A percentile compares a stretch with the other conserved stretches of the same genome.
phyloP scores from a whole-genome alignment of 2,797 vertebrate genomes.

The Chrosomus eos region DNA sequence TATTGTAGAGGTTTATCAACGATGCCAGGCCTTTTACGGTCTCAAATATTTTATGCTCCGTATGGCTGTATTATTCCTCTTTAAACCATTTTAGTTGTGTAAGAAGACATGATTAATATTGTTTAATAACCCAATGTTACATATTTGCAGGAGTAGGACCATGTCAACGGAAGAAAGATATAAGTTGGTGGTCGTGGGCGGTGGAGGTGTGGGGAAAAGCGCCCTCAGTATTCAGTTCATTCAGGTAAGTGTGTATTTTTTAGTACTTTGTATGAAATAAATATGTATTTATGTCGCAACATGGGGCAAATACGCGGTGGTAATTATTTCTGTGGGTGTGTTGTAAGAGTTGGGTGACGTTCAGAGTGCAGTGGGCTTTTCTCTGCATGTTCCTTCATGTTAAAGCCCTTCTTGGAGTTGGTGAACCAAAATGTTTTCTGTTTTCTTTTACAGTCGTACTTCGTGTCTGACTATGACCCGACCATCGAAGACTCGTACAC shows the following conservation, averaged over 20 bases:
- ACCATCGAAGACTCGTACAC: slow-evolving; percentile 94
- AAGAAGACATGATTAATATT: not conserved
- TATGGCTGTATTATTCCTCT: too few relatives aligned
- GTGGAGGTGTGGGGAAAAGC: slow-evolving; percentile 91
- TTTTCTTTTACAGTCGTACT: slow-evolving; percentile 83
- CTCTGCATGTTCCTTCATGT: slow-evolving; percentile 58
- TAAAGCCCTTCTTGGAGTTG: slow-evolving; percentile 27
- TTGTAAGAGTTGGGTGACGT: slow-evolving; percentile 30
- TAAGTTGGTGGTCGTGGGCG: slow-evolving; percentile 91
- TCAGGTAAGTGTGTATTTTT: slow-evolving; percentile 73
- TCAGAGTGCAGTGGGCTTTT: slow-evolving; percentile 23
- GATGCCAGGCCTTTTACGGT: slow-evolving; percentile 31
- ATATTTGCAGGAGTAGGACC: not conserved
- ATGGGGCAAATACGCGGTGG: not conserved
- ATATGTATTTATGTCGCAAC: not conserved
- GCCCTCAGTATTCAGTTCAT: slow-evolving; percentile 92
- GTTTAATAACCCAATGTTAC: not conserved
- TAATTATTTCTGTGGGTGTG: slow-evolving; percentile 27
- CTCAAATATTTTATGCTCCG: not conserved
- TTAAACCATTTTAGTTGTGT: not conserved
- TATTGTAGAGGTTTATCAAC: slow-evolving; percentile 18
- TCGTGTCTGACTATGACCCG: slow-evolving; percentile 92
- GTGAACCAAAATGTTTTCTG: slow-evolving; percentile 17
- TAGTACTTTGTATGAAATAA: not conserved
- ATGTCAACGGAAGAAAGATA: slow-evolving; percentile 83